Conservation (phyloP, 2,113 vertebrate genomes). For the Oceanodroma tethys region DNA sequence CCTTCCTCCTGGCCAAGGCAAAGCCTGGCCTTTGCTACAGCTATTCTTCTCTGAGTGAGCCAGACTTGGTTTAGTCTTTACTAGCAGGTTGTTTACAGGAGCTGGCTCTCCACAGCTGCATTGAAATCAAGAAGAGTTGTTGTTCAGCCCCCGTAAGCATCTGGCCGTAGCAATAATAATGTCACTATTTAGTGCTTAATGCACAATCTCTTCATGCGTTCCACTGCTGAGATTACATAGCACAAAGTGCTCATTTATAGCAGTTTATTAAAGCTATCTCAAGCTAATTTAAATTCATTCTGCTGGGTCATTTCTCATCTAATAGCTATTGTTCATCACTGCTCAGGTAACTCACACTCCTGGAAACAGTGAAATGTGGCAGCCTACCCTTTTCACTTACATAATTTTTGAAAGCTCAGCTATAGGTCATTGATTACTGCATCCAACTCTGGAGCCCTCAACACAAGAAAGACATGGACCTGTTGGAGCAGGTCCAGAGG, state of each 20-base stretch:
- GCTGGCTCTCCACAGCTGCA: neutral
- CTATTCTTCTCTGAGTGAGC: neutral
- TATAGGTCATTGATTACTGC: neutral
- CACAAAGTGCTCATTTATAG: neutral
- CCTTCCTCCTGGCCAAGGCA: neutral
- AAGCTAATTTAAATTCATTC: conserved; percentile 6
- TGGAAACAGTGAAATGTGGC: neutral
- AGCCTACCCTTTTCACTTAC: neutral
- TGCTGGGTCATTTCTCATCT: neutral
- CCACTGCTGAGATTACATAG: neutral
- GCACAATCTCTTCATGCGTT: neutral
- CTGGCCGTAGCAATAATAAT: neutral
- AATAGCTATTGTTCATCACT: neutral
- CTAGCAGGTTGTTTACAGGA: neutral
- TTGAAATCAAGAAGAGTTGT: neutral
- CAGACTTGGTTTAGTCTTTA: neutral
- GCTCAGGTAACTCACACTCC: neutral
- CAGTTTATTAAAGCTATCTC: neutral
- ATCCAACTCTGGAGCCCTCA: neutral
- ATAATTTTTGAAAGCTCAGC: neutral
- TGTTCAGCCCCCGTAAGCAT: neutral
- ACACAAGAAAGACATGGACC: neutral
- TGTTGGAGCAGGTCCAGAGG: neutral
- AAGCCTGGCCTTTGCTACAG: neutral
- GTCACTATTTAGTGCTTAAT: neutral